Percentiles rank a stretch among this genome's conserved stretches.
Evolutionary conservation across 2,113 vertebrate species (phyloP).

Genomic region (Chamaetylas fuelleborni): DNA sequence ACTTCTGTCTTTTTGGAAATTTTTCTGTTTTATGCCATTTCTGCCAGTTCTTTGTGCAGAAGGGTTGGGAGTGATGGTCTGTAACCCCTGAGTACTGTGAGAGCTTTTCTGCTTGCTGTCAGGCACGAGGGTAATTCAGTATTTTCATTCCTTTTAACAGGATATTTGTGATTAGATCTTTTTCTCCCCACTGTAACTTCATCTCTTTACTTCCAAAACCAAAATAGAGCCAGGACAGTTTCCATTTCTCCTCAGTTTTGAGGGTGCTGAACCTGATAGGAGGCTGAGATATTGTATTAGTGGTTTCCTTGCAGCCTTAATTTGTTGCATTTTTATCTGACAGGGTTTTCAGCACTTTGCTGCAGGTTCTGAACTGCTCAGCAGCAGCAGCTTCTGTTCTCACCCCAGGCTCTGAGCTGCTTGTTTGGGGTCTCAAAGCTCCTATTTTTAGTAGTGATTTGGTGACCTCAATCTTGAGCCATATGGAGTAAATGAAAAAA

Average conservation of each 20-base stretch:
- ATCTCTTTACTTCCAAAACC: neutral
- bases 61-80: neutral
- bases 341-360: neutral
- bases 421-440: neutral
- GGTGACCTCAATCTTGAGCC: constrained; percentile 4
- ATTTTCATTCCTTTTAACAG: neutral
- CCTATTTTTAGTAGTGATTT: neutral
- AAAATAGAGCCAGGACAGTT: accelerated
- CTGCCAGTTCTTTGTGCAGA: neutral
- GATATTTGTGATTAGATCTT: neutral
- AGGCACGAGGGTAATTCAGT: accelerated
- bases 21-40: neutral
- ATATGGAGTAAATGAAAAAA: neutral
- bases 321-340: neutral
- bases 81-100: neutral
- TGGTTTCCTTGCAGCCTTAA: neutral
- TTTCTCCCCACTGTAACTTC: accelerated
- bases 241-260: accelerated
- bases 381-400: neutral
- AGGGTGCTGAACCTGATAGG: neutral
- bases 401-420: neutral
- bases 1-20: neutral
- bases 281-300: accelerated
- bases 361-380: neutral
- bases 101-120: neutral